Evolutionary conservation across 53 echinoderm and acorn worm genomes (phyloP), one percentile per base, ranked within the genome.

Genomic region (Echinarachnius parma): DNA sequence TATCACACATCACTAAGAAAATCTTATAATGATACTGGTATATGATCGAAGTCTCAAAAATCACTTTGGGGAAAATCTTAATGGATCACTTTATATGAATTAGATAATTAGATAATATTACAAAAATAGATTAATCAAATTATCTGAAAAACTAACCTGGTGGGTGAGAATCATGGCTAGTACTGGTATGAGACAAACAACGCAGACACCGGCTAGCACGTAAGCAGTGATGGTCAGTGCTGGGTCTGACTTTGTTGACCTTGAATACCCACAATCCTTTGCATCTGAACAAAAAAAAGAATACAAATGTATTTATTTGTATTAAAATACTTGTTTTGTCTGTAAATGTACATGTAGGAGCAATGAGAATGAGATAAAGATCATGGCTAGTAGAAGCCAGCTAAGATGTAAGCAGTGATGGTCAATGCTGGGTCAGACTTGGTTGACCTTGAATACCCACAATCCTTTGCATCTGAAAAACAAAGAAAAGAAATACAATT

Each of bases 341-440:
- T 2, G 46, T 4, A 45, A 4, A 2, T 45, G 2, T 2, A n/a
- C 46, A 45, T n/a, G n/a, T n/a, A n/a, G n/a, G n/a, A n/a, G n/a
- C n/a, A n/a, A n/a, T n/a, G n/a, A n/a, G n/a, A n/a, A n/a, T n/a
- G n/a, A n/a, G n/a, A n/a, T n/a, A n/a, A n/a, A n/a, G n/a, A n/a
- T n/a, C n/a, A n/a, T n/a, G n/a, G n/a, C n/a, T n/a, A n/a, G 42
- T 91, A 95, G 49, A 95, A 25, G 1, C 60, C 81, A 0, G 87
- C 87, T 72, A 95, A 57, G 48, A 82, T 62, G 35, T 95, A 95
- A 4, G 87, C 84, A 3, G 84, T 74, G 30, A 90, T 84, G 42
- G 62, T 82, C 32, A 95, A 75, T 3, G 61, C 81, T 2, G 52
- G 34, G 48, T 81, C 60, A 20, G 75, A 78, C 21, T 45, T 33